These are phyloP conservation scores for Nyctibius grandis DNA, from an alignment of 2,797 vertebrate species.

Conservation along the genomic window DNA sequence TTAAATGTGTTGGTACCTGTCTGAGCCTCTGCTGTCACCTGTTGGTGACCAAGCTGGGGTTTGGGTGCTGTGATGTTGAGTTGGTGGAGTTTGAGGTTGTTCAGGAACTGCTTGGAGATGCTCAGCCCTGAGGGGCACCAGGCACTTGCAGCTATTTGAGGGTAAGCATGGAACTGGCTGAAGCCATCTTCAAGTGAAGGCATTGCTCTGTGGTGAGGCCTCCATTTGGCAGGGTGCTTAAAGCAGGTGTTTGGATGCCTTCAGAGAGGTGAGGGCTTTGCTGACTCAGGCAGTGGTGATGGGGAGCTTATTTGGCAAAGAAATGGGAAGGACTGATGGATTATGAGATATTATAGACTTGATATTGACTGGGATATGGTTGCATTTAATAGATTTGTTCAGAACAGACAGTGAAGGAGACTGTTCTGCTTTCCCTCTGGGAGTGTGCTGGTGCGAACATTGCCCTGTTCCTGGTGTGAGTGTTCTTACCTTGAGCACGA, in stretches of 20 bases:
- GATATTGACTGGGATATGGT: neutral
- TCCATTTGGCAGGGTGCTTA: neutral
- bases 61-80: neutral
- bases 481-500: rapidly evolving
- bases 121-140: neutral
- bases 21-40: neutral
- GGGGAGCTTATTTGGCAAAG: neutral
- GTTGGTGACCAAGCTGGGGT: neutral
- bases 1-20: neutral
- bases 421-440: neutral
- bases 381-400: neutral
- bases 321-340: neutral
- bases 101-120: neutral
- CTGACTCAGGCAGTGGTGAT: neutral
- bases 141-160: neutral
- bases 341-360: neutral
- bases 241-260: neutral
- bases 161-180: neutral
- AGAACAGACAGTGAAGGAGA: neutral
- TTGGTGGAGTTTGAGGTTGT: neutral
- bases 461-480: neutral
- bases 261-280: neutral
- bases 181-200: neutral
- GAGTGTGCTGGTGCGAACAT: neutral
- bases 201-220: neutral